These are phyloP conservation scores for Alaudala cheleensis DNA, from an alignment of 2,113 vertebrate genomes.

Conservation along the genomic window DNA sequence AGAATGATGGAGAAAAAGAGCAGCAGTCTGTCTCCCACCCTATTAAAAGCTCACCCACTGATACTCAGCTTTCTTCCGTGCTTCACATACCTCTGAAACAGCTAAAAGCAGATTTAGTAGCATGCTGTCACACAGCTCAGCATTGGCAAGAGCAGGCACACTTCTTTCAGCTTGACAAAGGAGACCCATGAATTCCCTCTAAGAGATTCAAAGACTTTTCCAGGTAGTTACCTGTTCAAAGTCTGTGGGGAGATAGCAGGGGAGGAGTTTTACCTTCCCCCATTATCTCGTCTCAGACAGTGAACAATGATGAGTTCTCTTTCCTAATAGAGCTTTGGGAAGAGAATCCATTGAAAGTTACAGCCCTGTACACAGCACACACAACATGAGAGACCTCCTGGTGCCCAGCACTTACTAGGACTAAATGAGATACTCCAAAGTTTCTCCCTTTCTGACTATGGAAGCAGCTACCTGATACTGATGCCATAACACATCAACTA, in stretches of 20 bases:
- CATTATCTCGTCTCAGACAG: conserved; percentile 10
- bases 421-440: neutral
- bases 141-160: conserved; percentile 30
- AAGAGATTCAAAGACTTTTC: conserved; percentile 56
- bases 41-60: conserved; percentile 73
- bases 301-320: conserved; percentile 6
- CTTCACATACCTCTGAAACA: conserved; percentile 63
- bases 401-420: neutral
- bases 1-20: conserved; percentile 70
- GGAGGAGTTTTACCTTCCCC: conserved; percentile 55
- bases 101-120: conserved; percentile 66
- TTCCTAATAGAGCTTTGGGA: conserved; percentile 12
- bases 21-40: conserved; percentile 69
- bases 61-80: conserved; percentile 71
- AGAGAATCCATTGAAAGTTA: conserved; percentile 7
- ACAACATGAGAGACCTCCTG: neutral
- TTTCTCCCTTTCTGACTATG: neutral
- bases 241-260: conserved; percentile 52
- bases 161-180: conserved; percentile 63
- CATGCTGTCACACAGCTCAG: conserved; percentile 46
- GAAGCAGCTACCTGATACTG: neutral
- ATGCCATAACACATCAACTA: neutral
- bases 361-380: neutral
- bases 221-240: conserved; percentile 55
- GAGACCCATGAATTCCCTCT: conserved; percentile 59